Percentiles rank a stretch among this genome's conserved stretches.
Conservation (phyloP, 2,113 vertebrate species). For the Atractosteus spatula region DNA sequence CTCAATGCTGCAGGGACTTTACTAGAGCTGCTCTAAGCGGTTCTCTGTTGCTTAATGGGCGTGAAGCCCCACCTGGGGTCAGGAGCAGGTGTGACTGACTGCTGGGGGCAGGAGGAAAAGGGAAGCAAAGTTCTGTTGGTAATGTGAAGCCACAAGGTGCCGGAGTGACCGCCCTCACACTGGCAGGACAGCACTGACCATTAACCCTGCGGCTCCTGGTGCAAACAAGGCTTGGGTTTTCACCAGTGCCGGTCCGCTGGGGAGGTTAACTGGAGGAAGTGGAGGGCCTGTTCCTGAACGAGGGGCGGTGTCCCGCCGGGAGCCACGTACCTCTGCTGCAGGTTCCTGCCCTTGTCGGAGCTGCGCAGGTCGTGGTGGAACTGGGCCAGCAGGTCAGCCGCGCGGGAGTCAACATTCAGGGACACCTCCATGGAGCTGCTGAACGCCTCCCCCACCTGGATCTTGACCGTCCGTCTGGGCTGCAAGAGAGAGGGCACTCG, state of each 20-base stretch:
- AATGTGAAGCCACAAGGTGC: neutral
- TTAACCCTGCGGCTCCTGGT: neutral
- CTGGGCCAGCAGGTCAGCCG: slow-evolving; percentile 72
- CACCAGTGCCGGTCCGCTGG: too few relatives aligned
- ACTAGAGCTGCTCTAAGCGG: too few relatives aligned
- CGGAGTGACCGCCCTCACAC: too few relatives aligned
- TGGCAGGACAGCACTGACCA: too few relatives aligned
- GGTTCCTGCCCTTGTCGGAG: slow-evolving; percentile 60
- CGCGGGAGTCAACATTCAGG: slow-evolving; percentile 65
- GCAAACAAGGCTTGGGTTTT: neutral
- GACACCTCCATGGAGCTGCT: slow-evolving; percentile 70
- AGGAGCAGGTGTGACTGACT: too few relatives aligned
- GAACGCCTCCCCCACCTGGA: slow-evolving; percentile 63
- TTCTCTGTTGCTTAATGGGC: too few relatives aligned
- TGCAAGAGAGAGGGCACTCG: slow-evolving; percentile 27
- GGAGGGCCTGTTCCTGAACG: neutral
- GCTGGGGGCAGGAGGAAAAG: too few relatives aligned
- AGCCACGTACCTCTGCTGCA: slow-evolving; percentile 44
- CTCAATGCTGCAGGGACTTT: too few relatives aligned
- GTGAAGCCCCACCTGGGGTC: too few relatives aligned
- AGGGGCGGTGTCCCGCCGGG: neutral
- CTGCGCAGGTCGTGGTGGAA: slow-evolving; percentile 67
- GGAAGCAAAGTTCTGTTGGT: too few relatives aligned
- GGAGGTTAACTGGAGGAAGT: too few relatives aligned
- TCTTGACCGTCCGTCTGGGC: slow-evolving; percentile 72